These are phyloP conservation scores for Urosaurus nigricauda DNA, from an alignment of 2,797 vertebrate species.

Conservation along the genomic window DNA sequence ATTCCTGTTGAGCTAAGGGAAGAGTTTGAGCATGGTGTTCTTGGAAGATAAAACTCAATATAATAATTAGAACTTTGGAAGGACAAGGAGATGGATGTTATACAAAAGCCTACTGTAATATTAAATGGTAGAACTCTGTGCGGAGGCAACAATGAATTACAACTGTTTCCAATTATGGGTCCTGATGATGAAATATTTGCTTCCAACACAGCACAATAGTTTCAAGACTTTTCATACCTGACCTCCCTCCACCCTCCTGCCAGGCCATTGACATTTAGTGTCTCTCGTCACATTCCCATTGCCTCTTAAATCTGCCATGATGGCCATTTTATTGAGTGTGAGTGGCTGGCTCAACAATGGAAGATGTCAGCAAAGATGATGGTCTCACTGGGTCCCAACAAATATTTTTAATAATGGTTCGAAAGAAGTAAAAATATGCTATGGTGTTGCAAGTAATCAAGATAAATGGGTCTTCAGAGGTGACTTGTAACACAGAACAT, in stretches of 20 bases:
- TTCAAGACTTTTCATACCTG: not conserved
- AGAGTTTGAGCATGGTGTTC: not conserved
- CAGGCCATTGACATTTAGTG: slow-evolving; percentile 11
- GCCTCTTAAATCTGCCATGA: slow-evolving; percentile 37
- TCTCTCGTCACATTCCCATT: slow-evolving; percentile 16
- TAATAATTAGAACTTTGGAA: not conserved
- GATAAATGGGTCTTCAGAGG: slow-evolving; percentile 29
- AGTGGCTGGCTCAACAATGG: slow-evolving; percentile 18
- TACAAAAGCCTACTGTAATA: not conserved
- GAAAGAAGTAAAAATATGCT: slow-evolving; percentile 20
- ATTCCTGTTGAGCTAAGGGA: not conserved
- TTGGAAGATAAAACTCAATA: not conserved
- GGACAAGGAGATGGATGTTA: not conserved
- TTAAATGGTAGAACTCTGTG: not conserved
- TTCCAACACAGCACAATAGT: slow-evolving; percentile 15
- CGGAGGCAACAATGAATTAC: slow-evolving; percentile 13
- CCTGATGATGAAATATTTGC: slow-evolving; percentile 34
- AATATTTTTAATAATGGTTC: not conserved
- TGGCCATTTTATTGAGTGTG: slow-evolving; percentile 9
- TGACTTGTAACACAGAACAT: slow-evolving; percentile 26
- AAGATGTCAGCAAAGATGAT: slow-evolving; percentile 8
- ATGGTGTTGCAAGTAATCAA: not conserved
- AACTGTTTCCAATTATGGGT: slow-evolving; percentile 36
- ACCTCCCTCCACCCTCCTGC: slow-evolving; percentile 6
- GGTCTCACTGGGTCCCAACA: not conserved